Percentiles rank a stretch among this genome's conserved stretches.
Evolutionary conservation across 1,140 invertebrate species (phyloP).

Genomic region (Zaprionus camerounensis): DNA sequence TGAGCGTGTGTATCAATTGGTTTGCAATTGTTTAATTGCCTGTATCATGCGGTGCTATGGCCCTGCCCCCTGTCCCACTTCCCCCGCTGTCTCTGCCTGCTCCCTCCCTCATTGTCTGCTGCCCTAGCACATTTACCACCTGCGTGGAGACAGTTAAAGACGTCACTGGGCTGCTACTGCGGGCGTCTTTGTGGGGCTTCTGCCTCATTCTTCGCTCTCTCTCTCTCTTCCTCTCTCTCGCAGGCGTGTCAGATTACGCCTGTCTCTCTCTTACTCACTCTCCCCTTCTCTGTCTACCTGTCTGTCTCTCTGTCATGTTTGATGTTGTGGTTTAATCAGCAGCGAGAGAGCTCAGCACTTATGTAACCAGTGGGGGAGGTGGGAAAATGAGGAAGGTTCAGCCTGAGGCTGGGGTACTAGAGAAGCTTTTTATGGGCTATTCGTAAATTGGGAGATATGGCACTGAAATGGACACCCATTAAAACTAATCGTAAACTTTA

Average conservation of each 20-base stretch:
- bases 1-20: slow-evolving; percentile 71
- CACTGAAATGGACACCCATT: background rate
- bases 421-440: slow-evolving; percentile 15
- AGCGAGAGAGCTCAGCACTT: slow-evolving; percentile 27
- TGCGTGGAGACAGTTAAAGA: slow-evolving; percentile 13
- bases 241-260: slow-evolving; percentile 40
- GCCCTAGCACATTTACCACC: slow-evolving; percentile 26
- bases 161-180: background rate
- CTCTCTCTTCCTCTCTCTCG: background rate
- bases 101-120: background rate
- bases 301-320: slow-evolving; percentile 29
- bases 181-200: slow-evolving; percentile 47
- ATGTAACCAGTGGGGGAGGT: slow-evolving; percentile 17
- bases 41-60: slow-evolving; percentile 62
- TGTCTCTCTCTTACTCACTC: background rate
- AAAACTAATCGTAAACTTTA: slow-evolving; percentile 13
- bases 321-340: slow-evolving; percentile 37
- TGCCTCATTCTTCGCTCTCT: slow-evolving; percentile 1
- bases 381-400: background rate
- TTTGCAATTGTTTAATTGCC: slow-evolving; percentile 71
- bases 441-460: background rate
- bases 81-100: background rate
- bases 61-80: slow-evolving; percentile 7
- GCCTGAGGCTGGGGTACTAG: background rate
- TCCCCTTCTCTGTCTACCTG: background rate